Percentiles rank a stretch among this genome's conserved stretches.
These are phyloP conservation scores for Callimorpha dominula DNA, from an alignment of 2,888 invertebrate species.

Conservation along the genomic window DNA sequence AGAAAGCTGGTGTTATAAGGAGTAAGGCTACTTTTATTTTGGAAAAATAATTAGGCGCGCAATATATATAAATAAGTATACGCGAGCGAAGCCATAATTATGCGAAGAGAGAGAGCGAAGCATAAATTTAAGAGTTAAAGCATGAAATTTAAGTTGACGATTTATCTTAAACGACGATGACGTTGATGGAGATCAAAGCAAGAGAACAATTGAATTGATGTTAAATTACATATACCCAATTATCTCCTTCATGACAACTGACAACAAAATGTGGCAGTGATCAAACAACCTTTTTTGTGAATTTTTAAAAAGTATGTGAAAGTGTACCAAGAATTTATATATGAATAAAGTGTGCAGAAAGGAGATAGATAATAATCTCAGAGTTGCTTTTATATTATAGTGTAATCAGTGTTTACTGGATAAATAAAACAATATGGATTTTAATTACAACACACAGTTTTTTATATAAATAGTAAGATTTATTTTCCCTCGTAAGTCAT, in stretches of 20 bases:
- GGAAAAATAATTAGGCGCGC: too few species aligned
- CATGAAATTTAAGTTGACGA: too few species aligned
- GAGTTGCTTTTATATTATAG: background rate
- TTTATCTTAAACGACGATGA: too few species aligned
- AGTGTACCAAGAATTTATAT: conserved; percentile 16
- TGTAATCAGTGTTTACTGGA: conserved; percentile 20
- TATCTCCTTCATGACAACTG: background rate
- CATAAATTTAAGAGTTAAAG: too few species aligned
- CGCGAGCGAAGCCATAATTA: too few species aligned
- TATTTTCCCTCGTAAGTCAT: too few species aligned
- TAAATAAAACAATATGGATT: conserved; percentile 30
- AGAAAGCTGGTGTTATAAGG: too few species aligned
- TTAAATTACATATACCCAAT: background rate
- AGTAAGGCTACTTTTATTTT: too few species aligned
- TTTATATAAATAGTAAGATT: background rate
- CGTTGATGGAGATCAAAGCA: background rate
- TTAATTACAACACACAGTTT: background rate
- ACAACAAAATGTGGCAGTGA: background rate
- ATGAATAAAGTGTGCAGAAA: conserved; percentile 1
- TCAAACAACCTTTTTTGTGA: background rate
- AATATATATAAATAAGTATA: too few species aligned
- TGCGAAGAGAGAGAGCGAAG: too few species aligned
- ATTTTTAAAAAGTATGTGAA: background rate
- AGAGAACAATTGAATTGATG: background rate
- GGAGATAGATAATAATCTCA: background rate